Evolutionary conservation across 2,113 vertebrate species (phyloP).

Genomic region (Cololabis saira): DNA sequence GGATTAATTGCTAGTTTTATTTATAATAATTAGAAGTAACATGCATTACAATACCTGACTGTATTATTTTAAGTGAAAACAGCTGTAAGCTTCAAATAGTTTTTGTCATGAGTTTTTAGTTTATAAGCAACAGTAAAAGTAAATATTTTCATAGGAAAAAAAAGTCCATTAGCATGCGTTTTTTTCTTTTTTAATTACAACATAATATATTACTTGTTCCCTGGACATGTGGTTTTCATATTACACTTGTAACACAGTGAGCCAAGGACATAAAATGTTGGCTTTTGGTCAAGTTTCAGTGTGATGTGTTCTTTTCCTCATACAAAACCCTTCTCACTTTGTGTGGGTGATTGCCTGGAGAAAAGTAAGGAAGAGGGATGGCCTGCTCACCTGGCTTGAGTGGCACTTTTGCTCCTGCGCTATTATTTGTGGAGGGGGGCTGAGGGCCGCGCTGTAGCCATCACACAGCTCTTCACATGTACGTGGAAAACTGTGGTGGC

Average conservation of each 20-base stretch:
- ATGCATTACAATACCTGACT: neutral
- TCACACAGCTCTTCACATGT: conserved; percentile 82
- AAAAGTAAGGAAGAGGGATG: conserved; percentile 56
- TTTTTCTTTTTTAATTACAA: no score
- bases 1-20: neutral
- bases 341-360: conserved; percentile 44
- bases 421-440: conserved; percentile 95
- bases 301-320: neutral
- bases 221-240: no score
- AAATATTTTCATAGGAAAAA: neutral
- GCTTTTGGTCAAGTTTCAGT: conserved; percentile 2
- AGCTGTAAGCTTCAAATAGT: neutral
- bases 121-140: neutral
- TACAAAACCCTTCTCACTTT: conserved; percentile 5
- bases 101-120: neutral
- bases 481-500: conserved; percentile 54
- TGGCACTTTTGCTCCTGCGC: conserved; percentile 87
- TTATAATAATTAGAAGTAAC: neutral
- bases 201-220: no score
- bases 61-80: neutral
- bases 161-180: no score
- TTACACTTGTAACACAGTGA: no score
- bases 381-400: conserved; percentile 75
- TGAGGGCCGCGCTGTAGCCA: conserved; percentile 89
- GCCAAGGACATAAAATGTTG: no score